Evolutionary conservation across 2,888 invertebrate species (phyloP), one percentile per base, ranked within the genome.

Genomic region (Achlya flavicornis): DNA sequence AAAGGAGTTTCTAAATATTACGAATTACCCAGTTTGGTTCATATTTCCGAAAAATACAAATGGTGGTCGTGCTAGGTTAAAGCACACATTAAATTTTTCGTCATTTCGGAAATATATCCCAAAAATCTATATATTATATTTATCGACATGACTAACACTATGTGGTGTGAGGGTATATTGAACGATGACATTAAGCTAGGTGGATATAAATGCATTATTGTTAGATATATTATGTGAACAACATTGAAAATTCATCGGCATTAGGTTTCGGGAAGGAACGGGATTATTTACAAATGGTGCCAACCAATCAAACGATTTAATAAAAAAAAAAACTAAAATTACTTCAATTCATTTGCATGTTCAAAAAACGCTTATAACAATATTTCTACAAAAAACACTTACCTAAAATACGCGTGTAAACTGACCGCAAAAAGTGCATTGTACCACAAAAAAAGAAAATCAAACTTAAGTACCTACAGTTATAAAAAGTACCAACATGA

Each of bases 161-260:
- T 86, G 90, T 89, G 88, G 90, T 91, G 91, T 91, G 89, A 90
- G 89, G 88, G 53, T 86, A 80, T 77, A 83, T 71, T 68, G 78
- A 83, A n/a, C 79, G 75, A 89, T 87, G 87, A 81, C 75, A 70
- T 83, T 79, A 86, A 84, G 84, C 82, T 86, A 84, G 69, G 84
- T 85, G 81, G 73, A 68, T 74, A 75, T 77, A 80, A 26, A 60
- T 78, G 83, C 77, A 72, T 80, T 80, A 77, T 74, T 77, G 79
- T 84, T 86, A 83, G 71, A 65, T 69, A 16, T 41, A 53, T 19
- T 53, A 60, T 64, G 83, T 84, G 84, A 84, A 75, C 66, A 63
- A 72, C 69, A 67, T 72, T 72, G 63, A 70, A 69, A 66, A 60
- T 61, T 60, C 64, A 53, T 70, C 66, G 67, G 67, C 69, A 48